Evolutionary conservation across 2,888 invertebrate species (phyloP).

Genomic region (Sminthurinus aureus): DNA sequence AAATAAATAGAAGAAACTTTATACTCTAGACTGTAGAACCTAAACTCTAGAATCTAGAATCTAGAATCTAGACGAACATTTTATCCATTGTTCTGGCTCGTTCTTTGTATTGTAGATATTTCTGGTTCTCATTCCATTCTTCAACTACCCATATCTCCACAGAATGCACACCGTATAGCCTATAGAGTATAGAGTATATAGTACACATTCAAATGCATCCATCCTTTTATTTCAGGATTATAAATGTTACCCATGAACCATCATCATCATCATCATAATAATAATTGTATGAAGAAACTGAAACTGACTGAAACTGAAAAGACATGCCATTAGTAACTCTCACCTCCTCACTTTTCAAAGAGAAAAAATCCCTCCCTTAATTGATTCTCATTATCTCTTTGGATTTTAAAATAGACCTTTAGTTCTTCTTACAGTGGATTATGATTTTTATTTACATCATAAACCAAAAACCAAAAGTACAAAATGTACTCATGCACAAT

Average conservation of each 20-base stretch:
- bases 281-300: no score
- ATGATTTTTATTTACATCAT: no score
- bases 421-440: no score
- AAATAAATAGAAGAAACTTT: background rate
- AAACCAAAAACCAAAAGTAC: no score
- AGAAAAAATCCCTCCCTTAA: conserved; percentile 21
- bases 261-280: background rate
- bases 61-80: background rate
- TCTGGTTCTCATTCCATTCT: no score
- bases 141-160: background rate
- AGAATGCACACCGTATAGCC: background rate
- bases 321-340: background rate
- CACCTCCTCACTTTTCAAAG: conserved; percentile 11
- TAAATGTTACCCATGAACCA: conserved; percentile 18
- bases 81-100: background rate
- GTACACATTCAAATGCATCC: background rate
- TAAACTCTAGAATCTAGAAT: no score
- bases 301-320: background rate
- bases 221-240: conserved; percentile 26
- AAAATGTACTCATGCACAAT: no score
- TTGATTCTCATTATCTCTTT: conserved; percentile 37
- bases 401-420: background rate
- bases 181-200: background rate
- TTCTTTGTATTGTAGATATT: background rate
- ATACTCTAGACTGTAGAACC: background rate